Percentiles rank a stretch among this genome's conserved stretches.
Evolutionary conservation across 2,888 invertebrate genomes (phyloP).

Genomic region (Leucoma salicis): DNA sequence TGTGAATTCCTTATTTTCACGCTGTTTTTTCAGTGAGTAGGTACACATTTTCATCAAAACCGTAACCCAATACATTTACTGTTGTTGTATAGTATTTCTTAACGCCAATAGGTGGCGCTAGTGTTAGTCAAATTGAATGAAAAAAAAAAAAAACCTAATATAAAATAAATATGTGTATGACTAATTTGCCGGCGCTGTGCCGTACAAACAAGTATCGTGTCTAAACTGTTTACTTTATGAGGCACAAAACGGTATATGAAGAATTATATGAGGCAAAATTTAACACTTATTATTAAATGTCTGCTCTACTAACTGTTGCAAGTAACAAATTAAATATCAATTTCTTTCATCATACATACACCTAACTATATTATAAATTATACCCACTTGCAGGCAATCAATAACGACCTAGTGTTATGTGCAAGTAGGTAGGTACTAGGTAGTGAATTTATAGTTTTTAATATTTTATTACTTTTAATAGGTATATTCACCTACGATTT

Average conservation of each 20-base stretch:
- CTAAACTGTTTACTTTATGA: conserved; percentile 30
- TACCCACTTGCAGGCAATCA: no score
- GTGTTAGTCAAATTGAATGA: conserved; percentile 19
- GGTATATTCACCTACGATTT: no score
- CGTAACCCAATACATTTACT: no score
- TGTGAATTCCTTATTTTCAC: no score
- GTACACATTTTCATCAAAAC: no score
- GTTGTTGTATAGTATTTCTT: conserved; percentile 5
- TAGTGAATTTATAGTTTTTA: no score
- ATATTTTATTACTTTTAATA: no score
- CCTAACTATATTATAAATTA: no score
- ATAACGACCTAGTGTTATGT: no score
- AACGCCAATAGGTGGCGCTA: conserved; percentile 49
- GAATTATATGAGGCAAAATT: background rate
- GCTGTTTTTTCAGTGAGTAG: no score
- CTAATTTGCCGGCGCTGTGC: conserved; percentile 23
- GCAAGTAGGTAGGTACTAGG: no score
- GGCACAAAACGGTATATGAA: conserved; percentile 4
- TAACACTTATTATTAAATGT: background rate
- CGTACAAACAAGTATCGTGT: conserved; percentile 25
- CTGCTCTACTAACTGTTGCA: background rate
- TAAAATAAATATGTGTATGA: conserved; percentile 21
- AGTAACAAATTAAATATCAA: background rate
- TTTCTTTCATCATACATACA: conserved; percentile 6
- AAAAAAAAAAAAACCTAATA: background rate